A percentile compares a stretch with the other conserved stretches of the same genome.
Conservation (phyloP, 1,140 invertebrate genomes). For the Microplitis demolitor region DNA sequence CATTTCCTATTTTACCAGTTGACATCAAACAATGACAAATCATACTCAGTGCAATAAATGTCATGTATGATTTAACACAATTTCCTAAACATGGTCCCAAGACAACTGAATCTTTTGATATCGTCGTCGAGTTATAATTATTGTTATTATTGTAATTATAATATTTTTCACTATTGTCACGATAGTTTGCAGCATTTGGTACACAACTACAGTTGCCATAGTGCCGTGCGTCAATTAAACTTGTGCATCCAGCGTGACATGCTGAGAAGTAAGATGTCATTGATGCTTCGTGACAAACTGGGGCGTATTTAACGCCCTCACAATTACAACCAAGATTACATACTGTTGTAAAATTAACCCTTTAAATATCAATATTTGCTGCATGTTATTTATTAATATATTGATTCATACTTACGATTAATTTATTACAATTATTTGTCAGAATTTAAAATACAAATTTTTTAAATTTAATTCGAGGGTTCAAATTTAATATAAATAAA, state of each 20-base stretch:
- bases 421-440: too few species aligned
- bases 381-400: too few species aligned
- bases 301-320: conserved; percentile 62
- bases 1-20: conserved; percentile 67
- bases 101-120: neutral
- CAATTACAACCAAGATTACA: conserved; percentile 67
- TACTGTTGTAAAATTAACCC: conserved; percentile 59
- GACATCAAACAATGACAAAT: conserved; percentile 64
- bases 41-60: conserved; percentile 60
- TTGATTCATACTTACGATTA: neutral
- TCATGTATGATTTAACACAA: conserved; percentile 57
- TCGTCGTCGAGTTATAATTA: too few species aligned
- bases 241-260: conserved; percentile 67
- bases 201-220: conserved; percentile 54
- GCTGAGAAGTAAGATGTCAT: conserved; percentile 67
- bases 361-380: conserved; percentile 32
- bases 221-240: conserved; percentile 43
- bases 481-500: too few species aligned
- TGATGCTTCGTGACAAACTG: conserved; percentile 64
- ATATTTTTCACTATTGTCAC: neutral
- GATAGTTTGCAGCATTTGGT: neutral
- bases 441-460: too few species aligned
- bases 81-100: conserved; percentile 62
- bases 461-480: too few species aligned
- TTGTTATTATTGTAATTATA: neutral